Base-by-base conservation (phyloP, 2,888 invertebrate genomes). In the Bembecia ichneumoniformis region DNA sequence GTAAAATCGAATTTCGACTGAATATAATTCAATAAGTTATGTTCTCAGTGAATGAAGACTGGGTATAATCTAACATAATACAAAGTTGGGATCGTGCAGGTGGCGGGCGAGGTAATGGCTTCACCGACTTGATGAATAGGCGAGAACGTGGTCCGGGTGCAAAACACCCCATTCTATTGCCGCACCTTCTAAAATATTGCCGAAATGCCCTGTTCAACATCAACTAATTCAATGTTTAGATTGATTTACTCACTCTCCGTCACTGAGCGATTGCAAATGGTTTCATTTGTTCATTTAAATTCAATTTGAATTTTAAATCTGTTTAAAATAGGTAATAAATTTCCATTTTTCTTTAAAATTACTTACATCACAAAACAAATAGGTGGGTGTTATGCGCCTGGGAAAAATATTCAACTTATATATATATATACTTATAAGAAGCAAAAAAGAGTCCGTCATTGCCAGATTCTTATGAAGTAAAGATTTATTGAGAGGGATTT, bases 181-280 rank as follows among this genome's bases (percentile, higher is more conserved):
- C 74, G 69, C 76, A 63, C 74, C 70, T 70, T 44, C 70, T 82
- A 76, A 81, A 82, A 81, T 80, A 82, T 81, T 73, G 67, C 78
- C 76, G 55, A 80, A 80, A 82, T 78, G 77, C 74, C 71, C 75
- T 73, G 74, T 71, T 77, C 75, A 80, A 80, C 77, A 76, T 77
- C 77, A 76, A 77, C 77, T 81, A 82, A 82, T 82, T 81, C 74
- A 82, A 80, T 74, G 73, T 80, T 74, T 78, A 77, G 78, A 82
- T 82, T 80, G 82, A 82, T 82, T 82, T 77, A 81, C 72, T 71
- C 62, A 28, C 28, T 60, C 66, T 59, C 55, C 59, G 58, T 64
- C 63, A 57, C 64, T 58, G 69, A 71, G 58, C 71, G 66, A 74
- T 74, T 74, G 78, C 76, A 78, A 82, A 79, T 80, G 76, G 72